Conservation (phyloP, 2,797 vertebrate species). For the Rhinichthys osculus region DNA sequence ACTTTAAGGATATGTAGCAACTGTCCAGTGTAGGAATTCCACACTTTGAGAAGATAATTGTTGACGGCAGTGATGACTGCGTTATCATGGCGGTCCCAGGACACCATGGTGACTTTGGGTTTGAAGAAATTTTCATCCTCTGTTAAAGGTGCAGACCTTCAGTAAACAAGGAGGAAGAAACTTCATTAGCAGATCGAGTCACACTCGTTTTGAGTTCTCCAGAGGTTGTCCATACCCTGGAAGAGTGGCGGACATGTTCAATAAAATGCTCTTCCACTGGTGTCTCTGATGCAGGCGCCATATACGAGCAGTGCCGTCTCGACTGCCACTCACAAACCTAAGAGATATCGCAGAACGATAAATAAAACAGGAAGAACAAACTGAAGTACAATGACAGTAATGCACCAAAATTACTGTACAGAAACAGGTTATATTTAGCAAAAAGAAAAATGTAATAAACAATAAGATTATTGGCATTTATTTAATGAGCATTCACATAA, state of each 20-base stretch:
- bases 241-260: conserved; percentile 92
- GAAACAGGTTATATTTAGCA: too few species aligned
- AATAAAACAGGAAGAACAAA: neutral
- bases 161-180: conserved; percentile 1
- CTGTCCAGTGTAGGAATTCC: conserved; percentile 93
- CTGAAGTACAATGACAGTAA: neutral
- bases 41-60: conserved; percentile 97
- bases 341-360: neutral
- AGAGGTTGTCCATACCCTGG: conserved; percentile 80
- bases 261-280: conserved; percentile 89
- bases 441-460: neutral
- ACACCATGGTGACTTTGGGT: conserved; percentile 98
- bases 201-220: neutral
- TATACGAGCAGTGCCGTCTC: conserved; percentile 94
- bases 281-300: conserved; percentile 90
- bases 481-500: neutral
- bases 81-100: conserved; percentile 94
- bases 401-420: neutral
- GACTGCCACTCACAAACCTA: conserved; percentile 97
- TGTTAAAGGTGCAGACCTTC: conserved; percentile 74
- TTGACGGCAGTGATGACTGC: conserved; percentile 95
- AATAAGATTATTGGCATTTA: neutral
- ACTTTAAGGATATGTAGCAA: conserved; percentile 94
- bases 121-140: conserved; percentile 93
- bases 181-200: neutral